These are phyloP conservation scores for Catostylus mosaicus DNA, from an alignment of 30 jellyfish, hydroid and myxozoan genomes.

Conservation along the genomic window DNA sequence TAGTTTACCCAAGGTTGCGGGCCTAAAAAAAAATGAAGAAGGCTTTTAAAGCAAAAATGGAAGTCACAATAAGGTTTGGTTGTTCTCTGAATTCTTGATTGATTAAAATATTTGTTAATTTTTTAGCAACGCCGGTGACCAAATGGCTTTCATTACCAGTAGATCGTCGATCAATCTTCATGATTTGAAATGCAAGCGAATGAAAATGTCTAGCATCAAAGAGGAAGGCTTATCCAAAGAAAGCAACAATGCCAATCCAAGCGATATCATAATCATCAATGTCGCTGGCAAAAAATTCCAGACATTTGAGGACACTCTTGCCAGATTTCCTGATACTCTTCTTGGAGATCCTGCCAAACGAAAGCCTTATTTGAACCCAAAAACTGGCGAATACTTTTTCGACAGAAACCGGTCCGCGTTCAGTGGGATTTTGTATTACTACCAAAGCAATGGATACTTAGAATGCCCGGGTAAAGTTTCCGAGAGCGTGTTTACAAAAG, in stretches of 20 bases:
- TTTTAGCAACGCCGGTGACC: constrained; percentile 18
- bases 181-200: constrained; percentile 31
- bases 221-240: constrained; percentile 19
- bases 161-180: constrained; percentile 32
- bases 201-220: constrained; percentile 20
- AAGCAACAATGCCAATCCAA: constrained; percentile 8
- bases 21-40: too few species aligned
- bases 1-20: too few species aligned
- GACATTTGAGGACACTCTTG: constrained; percentile 87
- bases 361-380: constrained; percentile 71
- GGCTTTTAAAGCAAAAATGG: too few species aligned
- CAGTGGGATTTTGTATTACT: constrained; percentile 84
- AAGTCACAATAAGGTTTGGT: too few species aligned
- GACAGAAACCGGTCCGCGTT: constrained; percentile 94
- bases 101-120: not conserved
- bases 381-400: constrained; percentile 87
- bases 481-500: constrained; percentile 91
- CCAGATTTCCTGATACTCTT: constrained; percentile 88
- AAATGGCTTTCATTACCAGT: constrained; percentile 49
- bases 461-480: constrained; percentile 93
- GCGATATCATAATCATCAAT: constrained; percentile 59
- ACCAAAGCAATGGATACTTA: constrained; percentile 85
- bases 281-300: constrained; percentile 86
- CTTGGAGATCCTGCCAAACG: constrained; percentile 92
- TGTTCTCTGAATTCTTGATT: too few species aligned